Base-by-base conservation (phyloP, 2,888 invertebrate species). In the Patella depressa region DNA sequence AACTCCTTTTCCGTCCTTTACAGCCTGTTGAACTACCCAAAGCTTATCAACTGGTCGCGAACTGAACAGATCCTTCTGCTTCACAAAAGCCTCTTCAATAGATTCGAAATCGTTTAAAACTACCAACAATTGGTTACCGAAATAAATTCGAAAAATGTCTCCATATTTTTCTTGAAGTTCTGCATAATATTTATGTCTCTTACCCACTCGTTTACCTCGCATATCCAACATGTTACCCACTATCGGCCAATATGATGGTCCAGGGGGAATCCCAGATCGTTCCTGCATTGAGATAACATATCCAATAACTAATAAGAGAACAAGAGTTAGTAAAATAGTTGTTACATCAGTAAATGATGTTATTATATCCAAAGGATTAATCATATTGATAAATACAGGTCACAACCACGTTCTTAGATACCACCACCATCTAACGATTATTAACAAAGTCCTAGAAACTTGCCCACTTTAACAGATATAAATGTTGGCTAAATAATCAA, bases 1-100 rank as follows among this genome's bases (percentile, higher is more conserved):
- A n/a, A 87, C 74, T 3, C 87, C 87, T 85, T 11, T 14, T 0
- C 65, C 65, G 2, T 65, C 65, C 17, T 65, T 65, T 24, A 19
- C 24, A 65, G 24, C 19, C 14, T 24, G 65, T 19, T 65, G 5
- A 24, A 65, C 24, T 65, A 12, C 65, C 65, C 65, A 65, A 19
- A 65, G 24, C 11, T 19, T 24, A 24, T 65, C 65, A 11, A 3
- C 2, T 9, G 65, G 65, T 65, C 65, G 19, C 1, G 19, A 24
- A 24, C 65, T 65, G 19, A 65, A 65, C 19, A 19, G 19, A 19
- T 65, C 65, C 65, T 65, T 65, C 24, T 65, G 65, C 14, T 65
- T 65, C 19, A 65, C 65, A 65, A 65, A 65, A 12, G 65, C 65
- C 1, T 65, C 65, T 3, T 65, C 65, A 2, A 65, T 24, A 24